Base-by-base conservation (phyloP, 2,113 vertebrate genomes). In the Gymnobelideus leadbeateri region DNA sequence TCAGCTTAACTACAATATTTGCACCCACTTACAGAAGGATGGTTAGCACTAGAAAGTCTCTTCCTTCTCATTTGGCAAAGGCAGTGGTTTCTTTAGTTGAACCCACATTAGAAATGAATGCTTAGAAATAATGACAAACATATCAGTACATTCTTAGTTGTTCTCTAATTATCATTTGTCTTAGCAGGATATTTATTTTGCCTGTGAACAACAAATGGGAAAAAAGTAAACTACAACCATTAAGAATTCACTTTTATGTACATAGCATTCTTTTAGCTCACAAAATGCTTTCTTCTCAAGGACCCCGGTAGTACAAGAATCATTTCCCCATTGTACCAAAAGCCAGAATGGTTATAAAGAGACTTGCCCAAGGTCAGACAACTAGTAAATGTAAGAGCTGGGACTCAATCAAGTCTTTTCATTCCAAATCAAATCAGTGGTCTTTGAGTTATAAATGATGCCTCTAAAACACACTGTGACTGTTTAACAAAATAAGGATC, bases 1-100 rank as follows among this genome's bases (percentile, higher is more conserved):
- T 97, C 93, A 97, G 93, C 28, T 0, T n/a, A 90, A 46, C 0
- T 0, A 93, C 93, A 97, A 93, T 93, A 96, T 98, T 97, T 96
- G 28, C 92, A 97, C 96, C 23, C 57, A 53, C 95, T 95, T 93
- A 21, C 8, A 24, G 93, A 96, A 54, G 92, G 46, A 84, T 46
- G 23, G 89, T 16, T 93, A 89, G 31, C 61, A 97, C 55, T 94
- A 96, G 68, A 96, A 97, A 93, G 57, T 3, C 53, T 47, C 91
- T 91, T 25, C 57, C 26, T 89, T 95, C 96, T 95, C 77, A 1
- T 51, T 95, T 95, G 89, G 95, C 90, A 95, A 54, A 55, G 52
- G 84, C 19, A 51, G 89, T 94, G 49, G 51, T 77, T 77, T 94
- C 91, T 93, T 91, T 89, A 8, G 90, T 51, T 95, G 91, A 26